Conservation (phyloP, 2,797 vertebrate genomes). For the Antrozous pallidus region DNA sequence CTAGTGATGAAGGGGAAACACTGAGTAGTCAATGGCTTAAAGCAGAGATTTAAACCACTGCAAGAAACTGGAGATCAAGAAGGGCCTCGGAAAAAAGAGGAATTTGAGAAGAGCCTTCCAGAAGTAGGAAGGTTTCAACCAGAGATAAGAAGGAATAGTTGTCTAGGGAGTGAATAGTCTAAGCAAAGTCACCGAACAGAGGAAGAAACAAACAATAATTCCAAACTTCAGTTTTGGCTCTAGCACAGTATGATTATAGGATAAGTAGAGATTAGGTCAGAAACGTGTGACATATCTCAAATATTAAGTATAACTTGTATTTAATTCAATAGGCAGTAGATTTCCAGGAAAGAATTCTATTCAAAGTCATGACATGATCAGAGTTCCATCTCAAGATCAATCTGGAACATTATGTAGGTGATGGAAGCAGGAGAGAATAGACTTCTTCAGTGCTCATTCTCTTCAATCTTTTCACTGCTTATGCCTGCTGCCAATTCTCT, state of each 20-base stretch:
- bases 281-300: background rate
- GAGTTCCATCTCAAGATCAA: background rate
- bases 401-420: accelerated
- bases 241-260: background rate
- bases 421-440: background rate
- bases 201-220: background rate
- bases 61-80: background rate
- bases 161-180: background rate
- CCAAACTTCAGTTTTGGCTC: background rate
- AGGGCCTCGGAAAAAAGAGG: background rate
- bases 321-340: background rate
- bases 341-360: background rate
- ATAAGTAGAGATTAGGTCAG: background rate
- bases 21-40: background rate
- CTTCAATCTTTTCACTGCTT: background rate
- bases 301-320: background rate
- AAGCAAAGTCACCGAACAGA: background rate
- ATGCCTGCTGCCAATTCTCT: no score
- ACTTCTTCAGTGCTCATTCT: background rate
- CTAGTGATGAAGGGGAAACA: background rate
- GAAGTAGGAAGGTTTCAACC: background rate
- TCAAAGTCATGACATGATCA: background rate
- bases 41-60: background rate
- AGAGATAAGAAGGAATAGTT: background rate
- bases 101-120: background rate